phyloP scores from a whole-genome alignment of 2,113 vertebrate species.

The Dromaius novaehollandiae region DNA sequence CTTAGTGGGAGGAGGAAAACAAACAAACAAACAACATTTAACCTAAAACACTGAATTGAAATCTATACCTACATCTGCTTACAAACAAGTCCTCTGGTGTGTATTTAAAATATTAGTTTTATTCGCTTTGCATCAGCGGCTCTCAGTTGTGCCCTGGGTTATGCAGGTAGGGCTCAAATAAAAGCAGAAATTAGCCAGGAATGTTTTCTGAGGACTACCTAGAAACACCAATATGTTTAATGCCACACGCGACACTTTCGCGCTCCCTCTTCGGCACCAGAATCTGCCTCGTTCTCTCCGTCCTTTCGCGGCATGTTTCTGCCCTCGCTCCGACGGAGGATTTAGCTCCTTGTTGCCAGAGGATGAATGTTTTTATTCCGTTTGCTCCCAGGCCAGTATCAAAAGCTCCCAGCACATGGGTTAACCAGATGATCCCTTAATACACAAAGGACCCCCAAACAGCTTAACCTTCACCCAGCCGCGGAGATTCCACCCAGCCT shows the following conservation, averaged over 20 bases:
- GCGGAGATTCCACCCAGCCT: conserved; percentile 67
- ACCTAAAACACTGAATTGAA: neutral
- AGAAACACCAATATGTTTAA: neutral
- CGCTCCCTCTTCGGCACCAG: neutral
- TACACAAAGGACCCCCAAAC: conserved; percentile 77
- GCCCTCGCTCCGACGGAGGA: conserved; percentile 9
- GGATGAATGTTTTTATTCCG: conserved; percentile 66
- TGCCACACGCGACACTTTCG: neutral
- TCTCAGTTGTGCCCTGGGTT: neutral
- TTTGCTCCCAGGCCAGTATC: conserved; percentile 68
- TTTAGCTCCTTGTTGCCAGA: conserved; percentile 66
- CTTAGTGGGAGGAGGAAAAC: neutral
- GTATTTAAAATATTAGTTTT: fast-evolving
- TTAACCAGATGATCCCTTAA: conserved; percentile 82
- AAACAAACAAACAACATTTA: neutral
- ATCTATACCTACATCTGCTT: fast-evolving
- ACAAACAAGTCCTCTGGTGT: fast-evolving
- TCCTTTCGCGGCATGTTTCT: neutral
- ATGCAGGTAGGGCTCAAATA: neutral
- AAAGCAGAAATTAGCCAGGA: neutral
- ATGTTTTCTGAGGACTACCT: neutral
- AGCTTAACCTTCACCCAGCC: conserved; percentile 78
- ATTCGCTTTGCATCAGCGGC: fast-evolving
- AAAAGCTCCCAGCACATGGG: conserved; percentile 66
- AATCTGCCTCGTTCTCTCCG: neutral